A percentile compares a stretch with the other conserved stretches of the same genome.
phyloP scores from a whole-genome alignment of 1,140 invertebrate species.

The Drosophila ogumai region DNA sequence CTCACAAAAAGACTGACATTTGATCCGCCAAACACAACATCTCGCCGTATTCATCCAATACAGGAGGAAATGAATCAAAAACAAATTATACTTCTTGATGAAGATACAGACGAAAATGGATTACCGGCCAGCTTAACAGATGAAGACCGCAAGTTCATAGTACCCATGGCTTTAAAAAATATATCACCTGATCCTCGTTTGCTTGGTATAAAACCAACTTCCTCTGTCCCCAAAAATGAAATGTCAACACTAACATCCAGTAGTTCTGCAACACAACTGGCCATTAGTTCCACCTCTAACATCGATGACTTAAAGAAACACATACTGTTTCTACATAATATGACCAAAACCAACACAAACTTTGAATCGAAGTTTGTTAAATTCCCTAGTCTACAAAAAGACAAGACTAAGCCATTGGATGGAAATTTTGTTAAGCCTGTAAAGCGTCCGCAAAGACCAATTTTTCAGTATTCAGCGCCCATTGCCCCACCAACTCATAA shows the following conservation, averaged over 20 bases:
- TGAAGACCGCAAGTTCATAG: constrained; percentile 82
- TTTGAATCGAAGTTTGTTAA: constrained; percentile 84
- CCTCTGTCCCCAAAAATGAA: constrained; percentile 19
- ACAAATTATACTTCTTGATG: constrained; percentile 80
- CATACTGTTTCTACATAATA: constrained; percentile 80
- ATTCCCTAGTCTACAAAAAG: constrained; percentile 77
- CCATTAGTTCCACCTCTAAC: constrained; percentile 58
- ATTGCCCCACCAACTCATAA: constrained; percentile 72
- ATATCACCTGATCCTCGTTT: constrained; percentile 66
- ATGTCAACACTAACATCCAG: constrained; percentile 32
- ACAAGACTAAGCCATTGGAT: constrained; percentile 56
- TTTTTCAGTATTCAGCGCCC: constrained; percentile 74
- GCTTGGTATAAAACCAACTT: constrained; percentile 17
- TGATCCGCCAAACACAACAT: constrained; percentile 40
- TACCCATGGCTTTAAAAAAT: constrained; percentile 83
- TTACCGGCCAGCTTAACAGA: constrained; percentile 75
- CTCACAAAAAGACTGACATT: constrained; percentile 69
- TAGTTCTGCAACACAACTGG: constrained; percentile 42
- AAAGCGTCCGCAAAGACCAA: constrained; percentile 63
- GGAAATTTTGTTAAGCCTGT: constrained; percentile 18
- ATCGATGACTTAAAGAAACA: constrained; percentile 84
- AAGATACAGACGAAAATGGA: constrained; percentile 79
- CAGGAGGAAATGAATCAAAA: constrained; percentile 84
- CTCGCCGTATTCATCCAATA: constrained; percentile 68
- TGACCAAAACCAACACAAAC: constrained; percentile 79